phyloP scores from a whole-genome alignment of 2,888 invertebrate species.

The Mycalesis mineus region DNA sequence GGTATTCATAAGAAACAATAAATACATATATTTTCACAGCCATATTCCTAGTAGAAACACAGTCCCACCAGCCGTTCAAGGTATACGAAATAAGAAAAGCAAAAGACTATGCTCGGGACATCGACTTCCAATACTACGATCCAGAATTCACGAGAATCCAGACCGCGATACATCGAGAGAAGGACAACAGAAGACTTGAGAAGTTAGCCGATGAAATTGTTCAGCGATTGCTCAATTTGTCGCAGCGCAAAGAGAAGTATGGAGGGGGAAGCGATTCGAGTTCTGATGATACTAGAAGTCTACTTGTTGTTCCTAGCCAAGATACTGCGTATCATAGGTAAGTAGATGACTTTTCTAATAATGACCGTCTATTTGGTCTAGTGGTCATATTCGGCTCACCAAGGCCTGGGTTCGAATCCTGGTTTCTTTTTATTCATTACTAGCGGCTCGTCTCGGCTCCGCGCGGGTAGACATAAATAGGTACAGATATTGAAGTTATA shows the following conservation, averaged over 20 bases:
- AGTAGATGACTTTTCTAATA: too few relatives aligned
- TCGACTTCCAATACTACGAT: conserved; percentile 12
- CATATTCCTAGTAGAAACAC: conserved; percentile 4
- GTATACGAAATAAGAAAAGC: conserved; percentile 24
- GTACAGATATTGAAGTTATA: too few relatives aligned
- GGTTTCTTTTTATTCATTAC: too few relatives aligned
- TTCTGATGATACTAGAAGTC: conserved; percentile 23
- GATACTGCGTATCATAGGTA: conserved; percentile 1
- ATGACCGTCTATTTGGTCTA: not conserved
- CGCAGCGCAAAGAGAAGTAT: not conserved
- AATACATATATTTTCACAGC: not conserved
- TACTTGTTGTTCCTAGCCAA: conserved; percentile 10
- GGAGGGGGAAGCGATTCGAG: not conserved
- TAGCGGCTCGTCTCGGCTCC: too few relatives aligned
- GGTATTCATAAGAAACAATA: too few relatives aligned
- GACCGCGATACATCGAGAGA: not conserved
- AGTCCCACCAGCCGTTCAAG: conserved; percentile 12
- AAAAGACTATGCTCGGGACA: not conserved
- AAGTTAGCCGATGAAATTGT: conserved; percentile 10
- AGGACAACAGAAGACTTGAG: conserved; percentile 7
- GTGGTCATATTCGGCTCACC: too few relatives aligned
- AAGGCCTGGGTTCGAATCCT: too few relatives aligned
- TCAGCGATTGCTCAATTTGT: conserved; percentile 3
- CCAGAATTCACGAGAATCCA: not conserved
- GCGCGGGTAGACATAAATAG: too few relatives aligned